phyloP scores from a whole-genome alignment of 2,888 invertebrate species.

The Sepioteuthis lessoniana region DNA sequence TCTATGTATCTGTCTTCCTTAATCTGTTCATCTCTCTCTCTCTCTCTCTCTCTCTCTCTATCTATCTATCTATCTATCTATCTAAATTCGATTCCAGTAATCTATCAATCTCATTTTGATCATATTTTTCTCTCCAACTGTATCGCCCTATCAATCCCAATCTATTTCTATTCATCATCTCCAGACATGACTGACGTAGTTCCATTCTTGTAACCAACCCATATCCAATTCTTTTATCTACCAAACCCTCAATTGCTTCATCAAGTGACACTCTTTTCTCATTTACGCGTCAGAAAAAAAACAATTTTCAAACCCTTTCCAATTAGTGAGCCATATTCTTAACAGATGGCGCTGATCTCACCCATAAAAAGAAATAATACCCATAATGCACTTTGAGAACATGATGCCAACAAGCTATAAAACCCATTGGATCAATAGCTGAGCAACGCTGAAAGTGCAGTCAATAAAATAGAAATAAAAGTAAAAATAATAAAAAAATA shows the following conservation, averaged over 20 bases:
- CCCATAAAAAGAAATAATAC: not conserved
- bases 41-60: too few relatives aligned
- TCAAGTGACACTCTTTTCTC: not conserved
- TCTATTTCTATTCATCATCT: not conserved
- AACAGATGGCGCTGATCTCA: slow-evolving; percentile 4
- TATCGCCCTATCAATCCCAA: not conserved
- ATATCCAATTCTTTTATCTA: not conserved
- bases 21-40: too few relatives aligned
- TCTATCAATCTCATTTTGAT: too few relatives aligned
- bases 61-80: too few relatives aligned
- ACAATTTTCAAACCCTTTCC: not conserved
- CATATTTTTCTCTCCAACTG: not conserved
- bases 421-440: not conserved
- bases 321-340: slow-evolving; percentile 10
- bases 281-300: not conserved
- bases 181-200: not conserved
- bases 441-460: not conserved
- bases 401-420: not conserved
- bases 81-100: too few relatives aligned
- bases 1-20: too few relatives aligned
- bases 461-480: not conserved
- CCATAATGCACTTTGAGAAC: not conserved
- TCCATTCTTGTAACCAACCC: not conserved
- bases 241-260: not conserved
- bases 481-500: not conserved